phyloP scores from a whole-genome alignment of 1,140 invertebrate genomes.

The Carcinoscorpius rotundicauda region DNA sequence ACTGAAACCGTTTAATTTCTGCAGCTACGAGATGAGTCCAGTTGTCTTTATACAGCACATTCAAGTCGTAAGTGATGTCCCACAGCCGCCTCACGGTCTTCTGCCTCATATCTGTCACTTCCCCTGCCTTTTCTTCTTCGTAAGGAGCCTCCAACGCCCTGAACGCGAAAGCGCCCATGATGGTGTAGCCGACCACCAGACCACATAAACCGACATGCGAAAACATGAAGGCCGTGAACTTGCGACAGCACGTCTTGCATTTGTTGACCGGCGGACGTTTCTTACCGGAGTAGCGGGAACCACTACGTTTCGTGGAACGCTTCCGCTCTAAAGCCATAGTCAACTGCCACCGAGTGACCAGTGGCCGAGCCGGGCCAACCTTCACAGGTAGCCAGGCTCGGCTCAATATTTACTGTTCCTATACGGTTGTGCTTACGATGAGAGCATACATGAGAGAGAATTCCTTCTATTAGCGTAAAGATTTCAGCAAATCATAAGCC shows the following conservation, averaged over 20 bases:
- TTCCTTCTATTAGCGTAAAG: too few species aligned
- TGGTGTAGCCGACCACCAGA: slow-evolving; percentile 83
- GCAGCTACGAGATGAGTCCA: slow-evolving; percentile 50
- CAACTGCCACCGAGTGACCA: too few species aligned
- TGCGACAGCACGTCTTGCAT: slow-evolving; percentile 59
- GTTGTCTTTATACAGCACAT: slow-evolving; percentile 87
- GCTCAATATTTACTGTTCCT: too few species aligned
- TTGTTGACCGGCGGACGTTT: slow-evolving; percentile 28
- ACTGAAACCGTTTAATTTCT: slow-evolving; percentile 75
- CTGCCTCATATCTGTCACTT: slow-evolving; percentile 29
- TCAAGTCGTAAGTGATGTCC: slow-evolving; percentile 86
- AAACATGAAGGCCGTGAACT: slow-evolving; percentile 82
- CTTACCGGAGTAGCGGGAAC: too few species aligned
- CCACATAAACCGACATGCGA: slow-evolving; percentile 86
- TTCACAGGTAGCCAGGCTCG: too few species aligned
- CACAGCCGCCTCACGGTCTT: slow-evolving; percentile 48
- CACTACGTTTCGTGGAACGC: too few species aligned
- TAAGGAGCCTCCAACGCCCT: slow-evolving; percentile 69
- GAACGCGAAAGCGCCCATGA: slow-evolving; percentile 86
- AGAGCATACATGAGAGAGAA: too few species aligned
- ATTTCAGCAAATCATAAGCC: too few species aligned
- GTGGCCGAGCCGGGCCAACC: too few species aligned
- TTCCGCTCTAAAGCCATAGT: too few species aligned
- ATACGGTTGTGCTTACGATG: too few species aligned
- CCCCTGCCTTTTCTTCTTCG: slow-evolving; percentile 42